phyloP scores from a whole-genome alignment of 2,113 vertebrate species.

The Phyllostomus hastatus region DNA sequence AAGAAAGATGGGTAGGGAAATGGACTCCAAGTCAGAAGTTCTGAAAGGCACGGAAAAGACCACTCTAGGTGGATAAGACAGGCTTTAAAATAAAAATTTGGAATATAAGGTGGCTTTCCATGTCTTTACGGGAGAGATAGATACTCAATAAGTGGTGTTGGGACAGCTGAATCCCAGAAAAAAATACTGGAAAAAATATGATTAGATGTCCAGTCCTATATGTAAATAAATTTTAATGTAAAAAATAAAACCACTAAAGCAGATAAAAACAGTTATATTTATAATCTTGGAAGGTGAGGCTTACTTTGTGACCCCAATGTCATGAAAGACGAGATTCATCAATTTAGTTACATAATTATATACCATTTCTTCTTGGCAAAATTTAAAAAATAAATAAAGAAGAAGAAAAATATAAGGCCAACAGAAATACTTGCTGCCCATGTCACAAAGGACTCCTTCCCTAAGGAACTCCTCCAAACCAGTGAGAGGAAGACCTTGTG shows the following conservation, averaged over 20 bases:
- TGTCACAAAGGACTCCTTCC: background rate
- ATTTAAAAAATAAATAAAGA: background rate
- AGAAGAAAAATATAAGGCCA: background rate
- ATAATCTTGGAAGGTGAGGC: slow-evolving; percentile 3
- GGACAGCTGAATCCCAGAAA: background rate
- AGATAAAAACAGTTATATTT: slow-evolving; percentile 24
- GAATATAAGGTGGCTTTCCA: background rate
- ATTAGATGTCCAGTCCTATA: background rate
- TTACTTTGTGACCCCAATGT: background rate
- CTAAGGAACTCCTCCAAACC: background rate
- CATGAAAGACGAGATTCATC: background rate
- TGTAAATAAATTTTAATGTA: slow-evolving; percentile 26
- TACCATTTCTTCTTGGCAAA: background rate
- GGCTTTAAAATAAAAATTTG: background rate
- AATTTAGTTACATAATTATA: slow-evolving; percentile 10
- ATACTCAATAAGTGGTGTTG: background rate
- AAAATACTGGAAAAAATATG: background rate
- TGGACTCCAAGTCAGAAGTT: background rate
- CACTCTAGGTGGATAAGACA: background rate
- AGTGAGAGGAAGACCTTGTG: background rate
- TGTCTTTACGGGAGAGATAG: background rate
- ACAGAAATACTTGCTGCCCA: background rate
- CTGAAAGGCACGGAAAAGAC: too few species aligned
- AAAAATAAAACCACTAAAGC: slow-evolving; percentile 36
- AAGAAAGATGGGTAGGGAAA: background rate